phyloP scores from a whole-genome alignment of 2,113 vertebrate genomes.

The Eudyptes chrysolophus region DNA sequence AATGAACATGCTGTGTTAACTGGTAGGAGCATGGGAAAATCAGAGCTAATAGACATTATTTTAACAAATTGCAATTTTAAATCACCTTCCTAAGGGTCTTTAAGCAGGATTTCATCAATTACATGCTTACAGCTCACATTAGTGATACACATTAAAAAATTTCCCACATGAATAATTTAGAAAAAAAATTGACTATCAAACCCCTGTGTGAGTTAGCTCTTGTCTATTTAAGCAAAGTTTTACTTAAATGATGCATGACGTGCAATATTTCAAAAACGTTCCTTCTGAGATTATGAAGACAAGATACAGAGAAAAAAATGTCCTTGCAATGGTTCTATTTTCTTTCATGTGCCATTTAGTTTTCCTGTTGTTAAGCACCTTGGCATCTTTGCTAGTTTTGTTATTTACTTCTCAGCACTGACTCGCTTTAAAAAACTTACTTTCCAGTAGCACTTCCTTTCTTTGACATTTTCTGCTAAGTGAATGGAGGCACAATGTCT shows the following conservation, averaged over 20 bases:
- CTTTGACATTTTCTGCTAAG: not conserved
- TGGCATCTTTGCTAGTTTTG: not conserved
- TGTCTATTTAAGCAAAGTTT: constrained; percentile 40
- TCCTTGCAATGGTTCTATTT: not conserved
- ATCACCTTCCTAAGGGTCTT: constrained; percentile 65
- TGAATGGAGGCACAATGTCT: not conserved
- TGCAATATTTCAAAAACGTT: constrained; percentile 25
- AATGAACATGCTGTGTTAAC: constrained; percentile 63
- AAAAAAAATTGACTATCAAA: constrained; percentile 25
- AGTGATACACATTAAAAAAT: constrained; percentile 66
- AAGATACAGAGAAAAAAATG: not conserved
- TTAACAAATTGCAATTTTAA: constrained; percentile 71
- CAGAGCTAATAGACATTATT: constrained; percentile 68
- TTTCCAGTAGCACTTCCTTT: not conserved
- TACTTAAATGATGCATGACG: constrained; percentile 11
- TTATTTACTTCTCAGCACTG: not conserved
- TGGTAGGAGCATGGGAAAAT: constrained; percentile 54
- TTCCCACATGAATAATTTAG: constrained; percentile 61
- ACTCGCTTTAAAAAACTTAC: not conserved
- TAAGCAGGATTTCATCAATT: constrained; percentile 68
- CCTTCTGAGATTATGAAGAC: not conserved
- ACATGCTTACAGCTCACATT: constrained; percentile 68
- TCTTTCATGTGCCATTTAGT: not conserved
- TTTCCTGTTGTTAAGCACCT: not conserved
- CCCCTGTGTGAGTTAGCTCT: constrained; percentile 1